These are phyloP conservation scores for Xestia ashworthii DNA, from an alignment of 2,888 invertebrate genomes.

Conservation along the genomic window DNA sequence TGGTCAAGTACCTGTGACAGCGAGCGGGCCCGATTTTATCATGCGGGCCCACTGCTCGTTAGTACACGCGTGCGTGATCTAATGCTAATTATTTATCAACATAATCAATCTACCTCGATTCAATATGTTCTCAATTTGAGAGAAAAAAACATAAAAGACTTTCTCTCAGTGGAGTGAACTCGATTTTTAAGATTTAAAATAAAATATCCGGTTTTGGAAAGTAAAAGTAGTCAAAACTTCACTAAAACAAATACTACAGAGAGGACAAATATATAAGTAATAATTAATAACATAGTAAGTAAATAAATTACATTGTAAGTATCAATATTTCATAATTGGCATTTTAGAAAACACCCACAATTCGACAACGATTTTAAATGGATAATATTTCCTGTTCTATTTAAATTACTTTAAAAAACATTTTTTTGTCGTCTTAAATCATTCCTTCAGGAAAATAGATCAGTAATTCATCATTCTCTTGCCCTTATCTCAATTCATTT, in stretches of 20 bases:
- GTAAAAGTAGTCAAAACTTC: constrained; percentile 42
- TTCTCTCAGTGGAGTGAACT: constrained; percentile 35
- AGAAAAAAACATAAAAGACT: constrained; percentile 43
- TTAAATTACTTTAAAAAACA: not conserved
- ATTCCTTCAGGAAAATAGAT: constrained; percentile 14
- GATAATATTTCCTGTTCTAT: constrained; percentile 44
- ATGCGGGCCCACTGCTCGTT: not conserved
- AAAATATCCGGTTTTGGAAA: constrained; percentile 46
- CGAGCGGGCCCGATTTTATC: not conserved
- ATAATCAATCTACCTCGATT: constrained; percentile 3
- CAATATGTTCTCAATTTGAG: not conserved
- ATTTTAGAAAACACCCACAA: not conserved
- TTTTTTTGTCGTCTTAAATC: constrained; percentile 1
- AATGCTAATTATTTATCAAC: constrained; percentile 14
- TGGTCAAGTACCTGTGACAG: not conserved
- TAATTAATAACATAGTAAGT: not conserved
- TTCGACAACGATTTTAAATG: constrained; percentile 40
- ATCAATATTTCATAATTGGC: constrained; percentile 13
- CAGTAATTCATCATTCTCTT: not conserved
- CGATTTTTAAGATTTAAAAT: constrained; percentile 31
- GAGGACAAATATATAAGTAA: not conserved
- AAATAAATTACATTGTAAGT: not conserved
- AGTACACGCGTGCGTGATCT: not conserved
- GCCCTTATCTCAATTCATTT: no score
- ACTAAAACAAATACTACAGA: constrained; percentile 22